Conservation (phyloP, 2,113 vertebrate species). For the Tachycineta bicolor region DNA sequence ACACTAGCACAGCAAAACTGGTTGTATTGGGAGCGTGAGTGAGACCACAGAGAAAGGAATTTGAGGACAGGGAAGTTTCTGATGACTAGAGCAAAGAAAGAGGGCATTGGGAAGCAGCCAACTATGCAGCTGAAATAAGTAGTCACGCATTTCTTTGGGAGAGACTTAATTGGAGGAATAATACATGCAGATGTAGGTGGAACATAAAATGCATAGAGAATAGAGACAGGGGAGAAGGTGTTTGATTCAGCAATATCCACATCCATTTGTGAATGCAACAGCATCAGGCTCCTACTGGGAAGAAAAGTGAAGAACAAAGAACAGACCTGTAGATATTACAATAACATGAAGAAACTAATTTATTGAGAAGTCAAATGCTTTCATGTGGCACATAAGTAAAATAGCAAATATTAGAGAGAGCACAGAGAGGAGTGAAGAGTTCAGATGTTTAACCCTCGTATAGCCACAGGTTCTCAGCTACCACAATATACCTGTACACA, state of each 20-base stretch:
- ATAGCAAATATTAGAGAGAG: background rate
- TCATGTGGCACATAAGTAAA: background rate
- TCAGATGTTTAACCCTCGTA: background rate
- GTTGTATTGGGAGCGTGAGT: background rate
- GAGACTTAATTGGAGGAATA: constrained; percentile 34
- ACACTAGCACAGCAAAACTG: constrained; percentile 58
- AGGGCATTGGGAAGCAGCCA: constrained; percentile 39
- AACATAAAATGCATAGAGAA: background rate
- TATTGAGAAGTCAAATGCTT: background rate
- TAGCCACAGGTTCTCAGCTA: background rate
- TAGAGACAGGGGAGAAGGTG: background rate
- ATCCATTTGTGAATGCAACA: background rate
- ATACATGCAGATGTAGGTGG: constrained; percentile 8
- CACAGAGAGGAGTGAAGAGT: background rate
- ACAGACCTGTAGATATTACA: background rate
- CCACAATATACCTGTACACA: background rate
- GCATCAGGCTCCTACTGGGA: background rate
- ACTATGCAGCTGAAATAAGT: constrained; percentile 23
- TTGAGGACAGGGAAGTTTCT: constrained; percentile 44
- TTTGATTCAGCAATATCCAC: background rate
- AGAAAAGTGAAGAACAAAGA: background rate
- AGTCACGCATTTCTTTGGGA: constrained; percentile 5
- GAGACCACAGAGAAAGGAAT: constrained; percentile 63
- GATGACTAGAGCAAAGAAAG: constrained; percentile 44
- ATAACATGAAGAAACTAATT: background rate